phyloP scores from a whole-genome alignment of 2,888 invertebrate genomes.

The Eurytoma adleriae region DNA sequence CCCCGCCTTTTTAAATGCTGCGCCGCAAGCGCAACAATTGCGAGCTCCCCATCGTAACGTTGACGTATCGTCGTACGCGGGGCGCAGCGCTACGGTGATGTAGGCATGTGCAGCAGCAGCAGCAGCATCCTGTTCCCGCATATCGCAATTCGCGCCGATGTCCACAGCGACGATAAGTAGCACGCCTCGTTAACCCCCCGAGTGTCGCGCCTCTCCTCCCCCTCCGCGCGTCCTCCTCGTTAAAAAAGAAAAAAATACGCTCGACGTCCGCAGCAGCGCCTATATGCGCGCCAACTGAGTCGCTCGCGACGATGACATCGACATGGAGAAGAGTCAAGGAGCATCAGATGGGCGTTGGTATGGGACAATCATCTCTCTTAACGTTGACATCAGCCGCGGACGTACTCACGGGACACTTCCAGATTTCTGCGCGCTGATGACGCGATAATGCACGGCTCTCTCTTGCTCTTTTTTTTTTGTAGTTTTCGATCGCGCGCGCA shows the following conservation, averaged over 20 bases:
- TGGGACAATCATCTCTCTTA: conserved; percentile 53
- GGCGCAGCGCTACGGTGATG: background rate
- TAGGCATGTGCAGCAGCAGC: conserved; percentile 26
- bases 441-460: background rate
- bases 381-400: conserved; percentile 1
- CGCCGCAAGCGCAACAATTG: conserved; percentile 41
- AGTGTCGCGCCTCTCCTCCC: background rate
- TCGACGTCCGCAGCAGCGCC: conserved; percentile 24
- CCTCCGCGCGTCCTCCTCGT: background rate
- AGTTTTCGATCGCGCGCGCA: conserved; percentile 4
- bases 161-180: conserved; percentile 42
- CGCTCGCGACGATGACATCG: conserved; percentile 60
- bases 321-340: conserved; percentile 67
- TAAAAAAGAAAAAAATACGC: conserved; percentile 1
- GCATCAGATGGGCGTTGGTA: conserved; percentile 68
- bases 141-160: conserved; percentile 39
- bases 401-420: background rate
- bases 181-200: background rate
- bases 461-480: background rate
- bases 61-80: background rate
- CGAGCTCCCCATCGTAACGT: conserved; percentile 21
- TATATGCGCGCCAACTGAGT: conserved; percentile 53
- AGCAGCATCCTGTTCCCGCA: conserved; percentile 22
- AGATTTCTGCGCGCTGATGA: background rate
- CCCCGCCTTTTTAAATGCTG: conserved; percentile 53